Percentiles rank a stretch among this genome's conserved stretches.
These are phyloP conservation scores for Drosophila nigricruria DNA, from an alignment of 2,888 invertebrate genomes.

Conservation along the genomic window DNA sequence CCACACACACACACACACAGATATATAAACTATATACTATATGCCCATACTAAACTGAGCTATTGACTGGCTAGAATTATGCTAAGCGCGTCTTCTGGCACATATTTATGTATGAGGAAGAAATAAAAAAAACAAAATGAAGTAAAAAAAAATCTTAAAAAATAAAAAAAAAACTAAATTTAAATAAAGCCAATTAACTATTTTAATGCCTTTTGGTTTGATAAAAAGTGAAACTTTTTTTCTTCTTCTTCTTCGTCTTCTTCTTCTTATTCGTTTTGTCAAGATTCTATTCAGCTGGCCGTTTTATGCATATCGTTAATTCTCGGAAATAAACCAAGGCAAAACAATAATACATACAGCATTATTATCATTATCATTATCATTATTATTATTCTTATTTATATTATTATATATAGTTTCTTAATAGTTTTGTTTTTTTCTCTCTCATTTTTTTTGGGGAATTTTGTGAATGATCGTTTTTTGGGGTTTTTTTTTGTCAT, in stretches of 20 bases:
- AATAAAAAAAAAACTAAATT: slow-evolving; percentile 34
- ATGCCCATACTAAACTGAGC: slow-evolving; percentile 46
- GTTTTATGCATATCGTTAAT: slow-evolving; percentile 78
- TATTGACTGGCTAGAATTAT: slow-evolving; percentile 71
- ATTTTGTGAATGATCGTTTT: slow-evolving; percentile 3
- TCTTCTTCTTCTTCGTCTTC: slow-evolving; percentile 28
- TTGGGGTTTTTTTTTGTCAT: slow-evolving; percentile 2
- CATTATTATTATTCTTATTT: slow-evolving; percentile 15
- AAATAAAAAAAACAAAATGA: slow-evolving; percentile 58
- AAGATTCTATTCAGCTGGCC: slow-evolving; percentile 52
- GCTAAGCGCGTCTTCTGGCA: slow-evolving; percentile 69
- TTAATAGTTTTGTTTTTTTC: slow-evolving; percentile 50
- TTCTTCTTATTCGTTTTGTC: slow-evolving; percentile 42
- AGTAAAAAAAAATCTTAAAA: slow-evolving; percentile 7
- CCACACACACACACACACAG: slow-evolving; percentile 22
- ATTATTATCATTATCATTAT: slow-evolving; percentile 38
- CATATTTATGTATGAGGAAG: slow-evolving; percentile 82
- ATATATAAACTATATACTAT: slow-evolving; percentile 11
- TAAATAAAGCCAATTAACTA: slow-evolving; percentile 82
- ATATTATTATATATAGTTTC: slow-evolving; percentile 21
- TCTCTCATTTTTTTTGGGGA: slow-evolving; percentile 2
- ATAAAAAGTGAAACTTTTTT: slow-evolving; percentile 82
- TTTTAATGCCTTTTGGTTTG: slow-evolving; percentile 80
- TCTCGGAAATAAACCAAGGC: slow-evolving; percentile 79
- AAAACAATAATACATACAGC: slow-evolving; percentile 58